Percentiles rank a stretch among this genome's conserved stretches.
These are phyloP conservation scores for Aphidius ervi DNA, from an alignment of 1,140 invertebrate genomes.

Conservation along the genomic window DNA sequence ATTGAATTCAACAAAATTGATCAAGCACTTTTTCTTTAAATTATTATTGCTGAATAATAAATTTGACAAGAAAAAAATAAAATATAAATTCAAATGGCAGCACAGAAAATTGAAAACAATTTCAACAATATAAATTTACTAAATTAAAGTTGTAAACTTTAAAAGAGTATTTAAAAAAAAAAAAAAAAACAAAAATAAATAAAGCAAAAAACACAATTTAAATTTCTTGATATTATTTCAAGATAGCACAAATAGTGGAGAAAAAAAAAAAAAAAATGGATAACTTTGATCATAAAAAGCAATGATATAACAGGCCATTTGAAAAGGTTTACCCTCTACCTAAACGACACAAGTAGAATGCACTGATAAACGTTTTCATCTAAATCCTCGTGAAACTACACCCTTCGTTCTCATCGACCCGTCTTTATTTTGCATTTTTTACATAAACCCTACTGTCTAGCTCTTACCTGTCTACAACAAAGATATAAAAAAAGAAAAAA, in stretches of 20 bases:
- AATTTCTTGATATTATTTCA: no score
- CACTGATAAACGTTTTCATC: slow-evolving; percentile 10
- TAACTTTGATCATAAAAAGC: not conserved
- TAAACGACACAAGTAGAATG: slow-evolving; percentile 8
- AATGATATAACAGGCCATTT: not conserved
- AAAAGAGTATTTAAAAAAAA: not conserved
- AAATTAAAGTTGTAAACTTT: not conserved
- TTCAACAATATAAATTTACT: no score
- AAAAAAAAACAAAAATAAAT: not conserved
- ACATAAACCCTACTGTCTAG: slow-evolving; percentile 7
- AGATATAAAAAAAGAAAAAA: not conserved
- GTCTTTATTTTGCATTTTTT: slow-evolving; percentile 5
- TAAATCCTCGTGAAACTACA: slow-evolving; percentile 10
- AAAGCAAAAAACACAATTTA: not conserved
- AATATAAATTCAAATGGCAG: no score
- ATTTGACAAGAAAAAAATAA: no score
- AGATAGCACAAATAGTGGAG: no score
- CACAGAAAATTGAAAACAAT: no score
- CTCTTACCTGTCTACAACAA: slow-evolving; percentile 7
- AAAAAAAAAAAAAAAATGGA: no score
- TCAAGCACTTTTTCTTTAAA: no score
- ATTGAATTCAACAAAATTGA: no score
- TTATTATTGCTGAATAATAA: no score
- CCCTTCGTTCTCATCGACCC: slow-evolving; percentile 2
- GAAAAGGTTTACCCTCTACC: slow-evolving; percentile 2